Conservation (phyloP, 2,113 vertebrate species). For the Chaetura pelagica region DNA sequence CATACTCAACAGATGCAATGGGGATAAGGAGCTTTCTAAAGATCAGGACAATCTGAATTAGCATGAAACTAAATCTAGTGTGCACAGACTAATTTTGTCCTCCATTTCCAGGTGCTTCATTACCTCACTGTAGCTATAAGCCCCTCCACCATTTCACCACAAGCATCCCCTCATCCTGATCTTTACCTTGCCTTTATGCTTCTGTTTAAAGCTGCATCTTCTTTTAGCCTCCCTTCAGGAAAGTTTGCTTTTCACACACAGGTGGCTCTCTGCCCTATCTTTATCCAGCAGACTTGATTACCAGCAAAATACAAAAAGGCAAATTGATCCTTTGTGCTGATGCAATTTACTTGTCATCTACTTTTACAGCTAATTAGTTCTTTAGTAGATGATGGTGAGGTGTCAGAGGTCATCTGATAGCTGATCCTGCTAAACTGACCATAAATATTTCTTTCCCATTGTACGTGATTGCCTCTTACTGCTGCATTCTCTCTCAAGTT, state of each 20-base stretch:
- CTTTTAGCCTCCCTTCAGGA: background rate
- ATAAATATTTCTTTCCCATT: constrained; percentile 79
- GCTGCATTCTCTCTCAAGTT: constrained; percentile 27
- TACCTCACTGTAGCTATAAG: background rate
- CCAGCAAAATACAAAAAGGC: constrained; percentile 67
- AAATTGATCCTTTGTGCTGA: constrained; percentile 78
- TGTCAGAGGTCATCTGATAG: constrained; percentile 82
- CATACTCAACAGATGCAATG: background rate
- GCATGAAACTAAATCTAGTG: background rate
- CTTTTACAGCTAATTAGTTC: constrained; percentile 82
- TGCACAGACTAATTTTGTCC: background rate
- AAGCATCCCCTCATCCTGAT: background rate
- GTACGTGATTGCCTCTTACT: constrained; percentile 41
- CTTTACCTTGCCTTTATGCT: background rate
- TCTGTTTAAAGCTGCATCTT: background rate
- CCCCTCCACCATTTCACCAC: background rate
- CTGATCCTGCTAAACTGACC: constrained; percentile 79
- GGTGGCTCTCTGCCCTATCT: background rate
- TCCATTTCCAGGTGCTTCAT: background rate
- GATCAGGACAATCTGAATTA: background rate
- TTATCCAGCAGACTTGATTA: constrained; percentile 44
- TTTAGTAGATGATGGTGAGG: constrained; percentile 67
- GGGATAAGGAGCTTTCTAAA: background rate
- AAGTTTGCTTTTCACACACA: constrained; percentile 25
- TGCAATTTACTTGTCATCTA: constrained; percentile 81